Conservation (phyloP, 2,888 invertebrate species). For the Synanthedon myopaeformis region DNA sequence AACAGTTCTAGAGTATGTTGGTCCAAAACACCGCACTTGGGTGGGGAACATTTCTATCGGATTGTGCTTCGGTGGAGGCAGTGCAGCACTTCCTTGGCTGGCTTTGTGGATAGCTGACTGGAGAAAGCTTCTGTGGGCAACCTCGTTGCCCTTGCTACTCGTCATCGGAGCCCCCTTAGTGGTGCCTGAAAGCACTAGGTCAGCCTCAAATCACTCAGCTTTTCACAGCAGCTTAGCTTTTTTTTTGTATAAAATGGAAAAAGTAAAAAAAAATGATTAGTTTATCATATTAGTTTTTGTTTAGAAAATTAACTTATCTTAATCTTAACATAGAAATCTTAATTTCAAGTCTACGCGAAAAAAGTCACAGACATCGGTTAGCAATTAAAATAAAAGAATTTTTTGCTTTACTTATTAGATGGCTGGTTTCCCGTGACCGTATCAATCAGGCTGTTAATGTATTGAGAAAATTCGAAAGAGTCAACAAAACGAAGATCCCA, state of each 20-base stretch:
- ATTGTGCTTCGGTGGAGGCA: slow-evolving; percentile 56
- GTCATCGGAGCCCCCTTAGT: slow-evolving; percentile 39
- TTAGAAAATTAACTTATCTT: too few species aligned
- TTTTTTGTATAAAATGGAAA: too few species aligned
- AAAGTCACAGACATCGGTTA: too few species aligned
- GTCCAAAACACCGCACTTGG: slow-evolving; percentile 56
- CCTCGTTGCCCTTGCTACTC: slow-evolving; percentile 45
- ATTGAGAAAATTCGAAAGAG: slow-evolving; percentile 44
- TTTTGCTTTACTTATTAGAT: slow-evolving; percentile 23
- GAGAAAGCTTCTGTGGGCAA: slow-evolving; percentile 47
- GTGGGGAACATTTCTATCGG: slow-evolving; percentile 65
- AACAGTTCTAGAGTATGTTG: slow-evolving; percentile 61
- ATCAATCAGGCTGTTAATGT: slow-evolving; percentile 51
- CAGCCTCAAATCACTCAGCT: background rate
- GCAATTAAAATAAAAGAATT: too few species aligned
- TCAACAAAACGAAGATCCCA: slow-evolving; percentile 55
- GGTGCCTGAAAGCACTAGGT: slow-evolving; percentile 63
- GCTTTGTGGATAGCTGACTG: slow-evolving; percentile 55
- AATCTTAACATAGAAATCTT: too few species aligned
- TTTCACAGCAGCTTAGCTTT: too few species aligned
- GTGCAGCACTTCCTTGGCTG: slow-evolving; percentile 56
- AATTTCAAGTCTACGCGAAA: too few species aligned
- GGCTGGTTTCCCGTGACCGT: slow-evolving; percentile 48
- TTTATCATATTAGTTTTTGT: too few species aligned
- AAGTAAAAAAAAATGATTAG: too few species aligned